Conservation (phyloP, 2,113 vertebrate genomes). For the pig (Sus scrofa) region DNA sequence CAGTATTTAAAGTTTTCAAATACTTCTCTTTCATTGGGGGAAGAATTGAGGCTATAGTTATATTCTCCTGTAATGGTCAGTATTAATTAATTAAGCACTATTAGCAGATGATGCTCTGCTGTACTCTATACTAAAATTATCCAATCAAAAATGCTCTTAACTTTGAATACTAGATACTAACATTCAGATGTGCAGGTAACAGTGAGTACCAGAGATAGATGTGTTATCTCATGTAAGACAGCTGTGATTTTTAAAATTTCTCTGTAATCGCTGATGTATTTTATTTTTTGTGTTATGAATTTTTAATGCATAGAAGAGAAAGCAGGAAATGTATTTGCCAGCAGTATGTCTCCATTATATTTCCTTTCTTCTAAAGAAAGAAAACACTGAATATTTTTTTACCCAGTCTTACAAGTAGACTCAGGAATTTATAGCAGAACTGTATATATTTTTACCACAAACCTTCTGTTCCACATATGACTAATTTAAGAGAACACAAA, state of each 20-base stretch:
- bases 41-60: background rate
- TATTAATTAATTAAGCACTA: background rate
- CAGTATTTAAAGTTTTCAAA: slow-evolving; percentile 17
- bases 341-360: background rate
- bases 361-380: slow-evolving; percentile 43
- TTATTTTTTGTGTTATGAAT: slow-evolving; percentile 45
- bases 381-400: slow-evolving; percentile 41
- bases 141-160: background rate
- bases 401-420: slow-evolving; percentile 18
- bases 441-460: background rate
- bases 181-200: background rate
- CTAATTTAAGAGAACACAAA: slow-evolving; percentile 42
- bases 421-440: slow-evolving; percentile 49
- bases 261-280: background rate
- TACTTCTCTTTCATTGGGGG: background rate
- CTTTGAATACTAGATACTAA: background rate
- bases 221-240: background rate
- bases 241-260: background rate
- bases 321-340: background rate
- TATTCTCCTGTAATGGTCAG: background rate
- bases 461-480: background rate
- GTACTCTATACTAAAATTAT: background rate
- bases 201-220: background rate
- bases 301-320: slow-evolving; percentile 30
- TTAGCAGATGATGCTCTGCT: background rate